Base-by-base conservation (phyloP, 2,797 vertebrate species). In the Sebastes matsubarae region DNA sequence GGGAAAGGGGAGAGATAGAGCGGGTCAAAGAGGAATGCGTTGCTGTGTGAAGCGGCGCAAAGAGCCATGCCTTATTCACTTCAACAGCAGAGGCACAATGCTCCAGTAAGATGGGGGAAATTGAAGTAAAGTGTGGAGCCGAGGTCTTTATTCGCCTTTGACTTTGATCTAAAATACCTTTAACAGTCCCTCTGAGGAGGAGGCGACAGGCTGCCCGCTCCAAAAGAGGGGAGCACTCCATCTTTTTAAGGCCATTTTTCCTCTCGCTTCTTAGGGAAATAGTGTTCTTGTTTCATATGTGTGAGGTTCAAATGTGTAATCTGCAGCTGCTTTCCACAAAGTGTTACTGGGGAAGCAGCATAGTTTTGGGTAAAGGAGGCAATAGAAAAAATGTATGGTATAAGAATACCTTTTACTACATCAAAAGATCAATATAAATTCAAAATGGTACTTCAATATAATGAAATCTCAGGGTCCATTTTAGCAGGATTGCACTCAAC, bases 81-180 rank as follows among this genome's bases (percentile, higher is more conserved):
- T 74, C 80, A 80, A 81, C 87, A 80, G 88, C 65, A 30, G 78
- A 71, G 74, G 75, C 81, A 93, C 88, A 92, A 91, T 85, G 87
- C 85, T 74, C 22, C 60, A 3, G 87, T 52, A 50, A 76, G 87
- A 80, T 42, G 87, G 84, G 82, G 85, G 85, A 91, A 90, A 93
- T 88, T 88, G 92, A 84, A 86, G 88, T 85, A 90, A 92, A 92
- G 93, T 89, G 88, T 72, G 85, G 74, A 84, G 91, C 82, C 57
- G 54, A 75, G 80, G 83, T 91, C 87, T 91, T 92, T 91, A 91
- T 89, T 83, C 82, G 60, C 78, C 86, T 86, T 83, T 84, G 83
- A 89, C 90, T 94, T 92, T 93, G 92, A 94, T 92, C 91, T 92
- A 79, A 93, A 94, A 93, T 75, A 90, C 84, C 81, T 88, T 85